These are phyloP conservation scores for Brienomyrus longianalis DNA, from an alignment of 2,113 vertebrate species.

Conservation along the genomic window DNA sequence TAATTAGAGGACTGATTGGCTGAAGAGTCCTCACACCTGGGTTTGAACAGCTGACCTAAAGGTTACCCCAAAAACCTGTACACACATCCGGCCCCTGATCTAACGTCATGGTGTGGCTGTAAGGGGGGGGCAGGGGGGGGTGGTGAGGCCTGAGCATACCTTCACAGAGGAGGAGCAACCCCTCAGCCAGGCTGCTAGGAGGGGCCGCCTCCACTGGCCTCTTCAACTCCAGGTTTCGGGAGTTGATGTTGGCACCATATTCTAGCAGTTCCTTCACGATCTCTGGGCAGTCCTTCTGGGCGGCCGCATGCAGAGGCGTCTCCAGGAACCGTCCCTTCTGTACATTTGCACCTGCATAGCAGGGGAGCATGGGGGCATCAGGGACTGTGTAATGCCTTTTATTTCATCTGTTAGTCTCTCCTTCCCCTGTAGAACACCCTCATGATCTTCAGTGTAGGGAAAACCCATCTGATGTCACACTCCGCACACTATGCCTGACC, in stretches of 20 bases:
- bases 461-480: neutral
- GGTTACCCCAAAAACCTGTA: too few relatives aligned
- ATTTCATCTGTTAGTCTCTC: neutral
- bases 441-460: neutral
- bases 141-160: slow-evolving; percentile 44
- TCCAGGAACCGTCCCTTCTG: slow-evolving; percentile 76
- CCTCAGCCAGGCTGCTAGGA: slow-evolving; percentile 66
- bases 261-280: slow-evolving; percentile 69
- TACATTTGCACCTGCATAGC: slow-evolving; percentile 66
- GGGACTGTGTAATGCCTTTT: neutral
- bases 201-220: slow-evolving; percentile 69
- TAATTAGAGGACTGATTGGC: too few relatives aligned
- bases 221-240: slow-evolving; percentile 71
- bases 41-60: too few relatives aligned
- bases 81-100: too few relatives aligned
- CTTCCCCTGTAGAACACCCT: neutral
- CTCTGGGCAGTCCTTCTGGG: slow-evolving; percentile 66
- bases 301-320: slow-evolving; percentile 74
- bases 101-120: neutral
- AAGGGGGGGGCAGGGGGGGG: too few relatives aligned
- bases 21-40: too few relatives aligned
- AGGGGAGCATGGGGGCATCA: neutral
- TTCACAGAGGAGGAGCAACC: slow-evolving; percentile 66
- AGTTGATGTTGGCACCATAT: slow-evolving; percentile 76
- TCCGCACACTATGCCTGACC: slow-evolving; percentile 51